Conservation (phyloP, 92 coral and sea anemone genomes). For the Parazoanthus swiftii region DNA sequence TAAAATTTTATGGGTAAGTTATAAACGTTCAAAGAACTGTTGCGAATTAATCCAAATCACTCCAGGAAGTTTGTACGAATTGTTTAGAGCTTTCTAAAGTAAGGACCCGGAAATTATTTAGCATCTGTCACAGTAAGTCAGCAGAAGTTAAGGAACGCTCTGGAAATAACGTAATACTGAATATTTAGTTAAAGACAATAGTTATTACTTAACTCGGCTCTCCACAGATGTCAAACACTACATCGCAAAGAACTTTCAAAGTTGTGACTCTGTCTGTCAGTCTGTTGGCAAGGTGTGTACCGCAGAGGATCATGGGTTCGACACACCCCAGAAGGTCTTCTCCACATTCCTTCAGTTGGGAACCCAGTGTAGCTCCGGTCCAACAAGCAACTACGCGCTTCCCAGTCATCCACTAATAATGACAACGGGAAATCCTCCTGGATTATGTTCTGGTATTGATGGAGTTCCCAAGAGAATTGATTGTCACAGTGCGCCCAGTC, state of each 20-base stretch:
- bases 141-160: too few species aligned
- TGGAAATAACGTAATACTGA: too few species aligned
- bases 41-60: too few species aligned
- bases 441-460: not conserved
- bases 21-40: too few species aligned
- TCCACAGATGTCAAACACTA: constrained; percentile 7
- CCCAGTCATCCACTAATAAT: not conserved
- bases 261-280: constrained; percentile 13
- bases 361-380: not conserved
- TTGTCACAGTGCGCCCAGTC: not conserved
- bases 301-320: constrained; percentile 11
- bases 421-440: constrained; percentile 20
- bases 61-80: too few species aligned
- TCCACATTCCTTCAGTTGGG: not conserved
- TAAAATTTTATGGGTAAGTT: too few species aligned
- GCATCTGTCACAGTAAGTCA: too few species aligned
- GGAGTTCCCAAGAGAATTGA: not conserved
- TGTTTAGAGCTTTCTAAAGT: too few species aligned
- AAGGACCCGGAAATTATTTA: too few species aligned
- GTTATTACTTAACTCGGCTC: not conserved
- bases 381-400: not conserved
- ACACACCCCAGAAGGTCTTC: not conserved
- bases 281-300: not conserved
- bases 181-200: too few species aligned
- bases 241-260: constrained; percentile 16